Base-by-base conservation (phyloP, 2,888 invertebrate species). In the Agyllia agylla region DNA sequence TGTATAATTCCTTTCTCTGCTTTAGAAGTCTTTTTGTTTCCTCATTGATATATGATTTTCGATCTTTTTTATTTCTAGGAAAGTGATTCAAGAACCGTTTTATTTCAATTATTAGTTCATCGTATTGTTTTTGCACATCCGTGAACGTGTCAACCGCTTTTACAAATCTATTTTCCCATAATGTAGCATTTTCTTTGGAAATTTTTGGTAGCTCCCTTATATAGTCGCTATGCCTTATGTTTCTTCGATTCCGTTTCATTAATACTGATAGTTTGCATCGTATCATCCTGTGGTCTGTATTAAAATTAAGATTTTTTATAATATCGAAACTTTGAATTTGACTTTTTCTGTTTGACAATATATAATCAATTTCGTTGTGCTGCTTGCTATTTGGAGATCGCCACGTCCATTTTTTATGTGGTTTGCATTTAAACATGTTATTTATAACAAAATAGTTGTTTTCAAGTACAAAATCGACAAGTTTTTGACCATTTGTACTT, bases 331-430 rank as follows among this genome's bases (percentile, higher is more conserved):
- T 70, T 70, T 70, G 9, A 11, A 70, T 27, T 13, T 27, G 27
- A 6, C 5, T 70, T 11, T 20, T 20, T 11, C 27, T 8, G 27
- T 70, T 70, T 27, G 70, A 27, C 4, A 70, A 13, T 15, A 70
- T 70, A 27, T 27, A 70, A 27, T 27, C 70, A 15, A 70, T 70
- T 11, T 70, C 70, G 11, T 70, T 70, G 27, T 4, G 13, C 9
- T 70, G 24, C 9, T 77, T 17, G 0, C 77, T 1, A 31, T 84
- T 87, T 42, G 86, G 84, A 15, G 89, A 87, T 2, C 85, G 57
- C 87, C 86, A 87, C 24, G 89, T 89, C 84, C 86, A 89, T 84
- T 85, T 89, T 81, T 84, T 84, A 35, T 38, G 30, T 31, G 84
- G 73, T 81, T 87, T 87, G 20, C 75, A 30, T 35, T 38, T 24